phyloP scores from a whole-genome alignment of 2,797 vertebrate genomes.

The Xiphophorus birchmanni region DNA sequence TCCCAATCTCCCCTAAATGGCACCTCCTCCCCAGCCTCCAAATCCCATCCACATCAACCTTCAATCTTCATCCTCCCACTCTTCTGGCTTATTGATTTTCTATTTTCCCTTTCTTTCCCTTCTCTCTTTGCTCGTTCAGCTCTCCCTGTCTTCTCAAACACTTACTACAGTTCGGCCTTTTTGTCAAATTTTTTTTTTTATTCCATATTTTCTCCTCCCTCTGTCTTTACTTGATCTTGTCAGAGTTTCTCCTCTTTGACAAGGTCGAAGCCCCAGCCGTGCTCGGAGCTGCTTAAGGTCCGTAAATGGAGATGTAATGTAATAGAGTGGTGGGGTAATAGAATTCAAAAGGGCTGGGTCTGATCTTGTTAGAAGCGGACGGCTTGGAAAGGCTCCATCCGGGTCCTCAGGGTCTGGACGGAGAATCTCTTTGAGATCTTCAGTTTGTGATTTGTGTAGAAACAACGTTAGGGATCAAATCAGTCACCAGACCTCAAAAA shows the following conservation, averaged over 20 bases:
- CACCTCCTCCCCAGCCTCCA: constrained; percentile 48
- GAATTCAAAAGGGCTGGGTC: constrained; percentile 78
- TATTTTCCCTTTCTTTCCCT: constrained; percentile 63
- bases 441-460: constrained; percentile 2
- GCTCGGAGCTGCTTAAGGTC: constrained; percentile 78
- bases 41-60: constrained; percentile 73
- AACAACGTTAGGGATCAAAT: constrained; percentile 6
- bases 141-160: constrained; percentile 64
- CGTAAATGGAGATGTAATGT: constrained; percentile 84
- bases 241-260: constrained; percentile 78
- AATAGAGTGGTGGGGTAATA: constrained; percentile 81
- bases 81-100: constrained; percentile 78
- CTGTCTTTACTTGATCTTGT: constrained; percentile 52
- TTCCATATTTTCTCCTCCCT: constrained; percentile 32
- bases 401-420: constrained; percentile 47
- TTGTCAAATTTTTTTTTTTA: constrained; percentile 35
- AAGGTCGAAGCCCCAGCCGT: constrained; percentile 76
- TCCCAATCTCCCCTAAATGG: constrained; percentile 56
- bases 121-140: constrained; percentile 39
- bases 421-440: constrained; percentile 45
- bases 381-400: constrained; percentile 64
- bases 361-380: constrained; percentile 78
- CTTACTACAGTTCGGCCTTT: constrained; percentile 49
- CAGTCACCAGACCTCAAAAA: background rate
- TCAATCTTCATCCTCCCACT: constrained; percentile 78